Conservation (phyloP, 1,140 invertebrate species). For the Glossosoma conforme region DNA sequence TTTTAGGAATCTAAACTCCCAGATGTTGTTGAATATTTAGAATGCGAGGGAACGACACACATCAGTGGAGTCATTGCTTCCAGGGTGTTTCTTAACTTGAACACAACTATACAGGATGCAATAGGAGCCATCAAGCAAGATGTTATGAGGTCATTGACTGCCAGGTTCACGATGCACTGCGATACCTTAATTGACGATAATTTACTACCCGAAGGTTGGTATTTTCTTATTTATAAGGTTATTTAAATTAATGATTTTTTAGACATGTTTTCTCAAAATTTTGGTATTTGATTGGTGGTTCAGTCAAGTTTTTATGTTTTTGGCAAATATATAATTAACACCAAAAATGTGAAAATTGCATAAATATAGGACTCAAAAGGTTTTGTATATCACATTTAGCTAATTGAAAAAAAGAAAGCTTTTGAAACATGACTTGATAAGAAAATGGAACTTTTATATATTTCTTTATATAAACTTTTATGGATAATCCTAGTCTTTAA, state of each 20-base stretch:
- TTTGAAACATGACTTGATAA: no score
- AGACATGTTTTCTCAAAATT: no score
- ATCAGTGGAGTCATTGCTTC: conserved; percentile 62
- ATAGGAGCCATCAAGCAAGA: conserved; percentile 67
- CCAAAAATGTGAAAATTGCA: no score
- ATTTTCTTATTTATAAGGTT: not conserved
- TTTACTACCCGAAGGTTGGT: conserved; percentile 57
- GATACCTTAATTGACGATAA: conserved; percentile 78
- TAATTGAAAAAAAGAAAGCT: no score
- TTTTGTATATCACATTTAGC: no score
- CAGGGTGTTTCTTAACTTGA: conserved; percentile 66
- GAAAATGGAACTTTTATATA: no score
- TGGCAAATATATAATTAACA: conserved; percentile 6
- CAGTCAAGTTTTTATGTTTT: no score
- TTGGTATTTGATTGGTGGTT: no score
- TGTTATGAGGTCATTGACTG: conserved; percentile 69
- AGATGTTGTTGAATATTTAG: conserved; percentile 47
- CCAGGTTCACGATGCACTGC: conserved; percentile 78
- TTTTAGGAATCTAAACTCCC: conserved; percentile 45
- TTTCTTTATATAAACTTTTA: no score
- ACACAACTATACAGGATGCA: conserved; percentile 62
- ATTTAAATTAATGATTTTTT: no score
- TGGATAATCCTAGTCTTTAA: no score
- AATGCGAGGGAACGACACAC: conserved; percentile 46
- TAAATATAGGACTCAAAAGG: no score